A percentile compares a stretch with the other conserved stretches of the same genome.
These are phyloP conservation scores for Planiliza haematocheilus DNA, from an alignment of 2,113 vertebrate genomes.

Conservation along the genomic window DNA sequence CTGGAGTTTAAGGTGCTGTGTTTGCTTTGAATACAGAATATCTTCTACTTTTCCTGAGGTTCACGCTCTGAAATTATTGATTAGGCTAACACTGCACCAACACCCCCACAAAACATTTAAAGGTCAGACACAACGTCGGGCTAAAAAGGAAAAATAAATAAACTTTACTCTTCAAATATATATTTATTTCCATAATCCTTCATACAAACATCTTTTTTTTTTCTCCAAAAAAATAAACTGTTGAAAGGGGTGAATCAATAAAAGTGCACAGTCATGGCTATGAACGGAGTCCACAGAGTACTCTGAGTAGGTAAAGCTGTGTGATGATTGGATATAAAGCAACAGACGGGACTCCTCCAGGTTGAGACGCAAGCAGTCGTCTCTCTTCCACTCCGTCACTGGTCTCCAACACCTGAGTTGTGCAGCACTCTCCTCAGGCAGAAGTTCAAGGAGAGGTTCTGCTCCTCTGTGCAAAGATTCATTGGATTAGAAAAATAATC, in stretches of 20 bases:
- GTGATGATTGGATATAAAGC: conserved; percentile 51
- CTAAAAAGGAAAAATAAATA: conserved; percentile 16
- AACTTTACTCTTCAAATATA: conserved; percentile 74
- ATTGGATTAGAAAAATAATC: conserved; percentile 52
- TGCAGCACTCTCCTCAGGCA: conserved; percentile 20
- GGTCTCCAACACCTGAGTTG: conserved; percentile 68
- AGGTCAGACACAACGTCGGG: background rate
- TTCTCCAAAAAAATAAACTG: conserved; percentile 67
- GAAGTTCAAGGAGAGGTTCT: conserved; percentile 28
- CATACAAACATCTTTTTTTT: conserved; percentile 75
- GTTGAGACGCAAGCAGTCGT: conserved; percentile 14
- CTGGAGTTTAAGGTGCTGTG: background rate
- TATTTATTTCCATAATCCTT: conserved; percentile 76
- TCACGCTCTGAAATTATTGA: background rate
- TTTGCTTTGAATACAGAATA: background rate
- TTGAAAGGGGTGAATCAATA: conserved; percentile 62
- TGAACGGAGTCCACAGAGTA: conserved; percentile 44
- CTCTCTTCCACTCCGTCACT: conserved; percentile 45
- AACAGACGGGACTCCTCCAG: conserved; percentile 38
- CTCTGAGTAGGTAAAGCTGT: conserved; percentile 55
- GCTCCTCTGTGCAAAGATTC: conserved; percentile 60
- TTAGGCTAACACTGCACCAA: background rate
- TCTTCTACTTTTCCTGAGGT: background rate
- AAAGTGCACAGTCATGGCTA: conserved; percentile 62
- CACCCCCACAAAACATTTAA: conserved; percentile 4